Conservation (phyloP, 2,113 vertebrate genomes). For the Silurus asotus region DNA sequence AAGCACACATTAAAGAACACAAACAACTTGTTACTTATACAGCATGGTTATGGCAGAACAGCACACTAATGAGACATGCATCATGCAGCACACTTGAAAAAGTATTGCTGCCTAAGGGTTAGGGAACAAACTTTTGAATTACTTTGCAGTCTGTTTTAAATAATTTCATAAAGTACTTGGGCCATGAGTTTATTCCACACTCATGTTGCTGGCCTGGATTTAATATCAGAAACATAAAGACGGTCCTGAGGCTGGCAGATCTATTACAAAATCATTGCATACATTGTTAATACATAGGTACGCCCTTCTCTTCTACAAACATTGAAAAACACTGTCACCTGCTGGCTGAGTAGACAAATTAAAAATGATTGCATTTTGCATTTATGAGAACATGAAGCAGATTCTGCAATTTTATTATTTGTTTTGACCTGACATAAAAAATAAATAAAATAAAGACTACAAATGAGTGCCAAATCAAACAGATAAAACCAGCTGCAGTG, state of each 20-base stretch:
- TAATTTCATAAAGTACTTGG: too few species aligned
- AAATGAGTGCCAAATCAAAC: slow-evolving; percentile 2
- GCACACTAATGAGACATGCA: neutral
- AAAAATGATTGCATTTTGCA: neutral
- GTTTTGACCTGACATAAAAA: too few species aligned
- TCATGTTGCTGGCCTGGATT: neutral
- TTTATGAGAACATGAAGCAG: neutral
- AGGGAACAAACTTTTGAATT: too few species aligned
- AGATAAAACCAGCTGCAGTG: slow-evolving; percentile 1
- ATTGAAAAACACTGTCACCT: slow-evolving; percentile 27
- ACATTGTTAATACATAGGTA: neutral
- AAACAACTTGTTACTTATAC: slow-evolving; percentile 16
- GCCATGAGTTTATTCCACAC: neutral
- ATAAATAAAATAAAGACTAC: neutral
- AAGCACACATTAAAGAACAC: neutral
- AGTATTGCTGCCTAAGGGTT: neutral
- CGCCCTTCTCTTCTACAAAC: neutral
- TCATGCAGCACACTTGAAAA: slow-evolving; percentile 20
- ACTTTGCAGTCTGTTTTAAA: too few species aligned
- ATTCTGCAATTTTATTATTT: too few species aligned
- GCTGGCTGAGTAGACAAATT: slow-evolving; percentile 14
- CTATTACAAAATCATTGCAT: neutral
- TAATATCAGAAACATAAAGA: neutral
- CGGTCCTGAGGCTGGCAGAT: neutral
- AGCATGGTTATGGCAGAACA: neutral